Base-by-base conservation (phyloP, 2,797 vertebrate genomes). In the Chaunax sp. region DNA sequence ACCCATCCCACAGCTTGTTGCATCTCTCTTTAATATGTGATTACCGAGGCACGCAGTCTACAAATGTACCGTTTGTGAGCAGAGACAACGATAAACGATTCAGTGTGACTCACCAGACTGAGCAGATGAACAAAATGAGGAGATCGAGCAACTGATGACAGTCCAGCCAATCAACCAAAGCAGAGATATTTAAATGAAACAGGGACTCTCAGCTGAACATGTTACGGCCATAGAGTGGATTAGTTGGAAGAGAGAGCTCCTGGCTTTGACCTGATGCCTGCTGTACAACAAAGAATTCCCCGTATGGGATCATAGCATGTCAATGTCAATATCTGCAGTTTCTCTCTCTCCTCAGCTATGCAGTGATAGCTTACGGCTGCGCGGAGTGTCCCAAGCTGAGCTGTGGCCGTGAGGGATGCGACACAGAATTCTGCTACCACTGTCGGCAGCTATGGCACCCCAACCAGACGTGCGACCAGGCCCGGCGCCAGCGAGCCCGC, bases 361-460 rank as follows among this genome's bases (percentile, higher is more conserved):
- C 95, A 4, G 96, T 97, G 72, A 95, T 97, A 1, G 96, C 95
- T 26, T 93, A 94, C 0, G 95, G 95, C 79, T 96, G 95, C 60
- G 95, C 95, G 0, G 94, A 95, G 62, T 96, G 95, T 74, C 96
- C 95, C 19, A 94, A 95, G 80, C 93, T 96, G 77, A 94, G 92
- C 83, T 96, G 96, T 0, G 94, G 92, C 1, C 94, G 94, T 0
- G 94, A 95, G 50, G 95, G 94, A 54, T 97, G 96, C 0, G 91
- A 94, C 69, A 95, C 95, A 0, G 94, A 96, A 90, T 96, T 96
- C 91, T 96, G 96, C 86, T 97, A 96, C 90, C 96, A 95, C 93
- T 97, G 96, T 82, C 93, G 94, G 38, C 95, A 96, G 90, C 92
- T 94, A 70, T 96, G 96, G 96, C 96, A 97, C 65, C 95, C 95